phyloP scores from a whole-genome alignment of 2,113 vertebrate species.

The Halcyon malimbica region DNA sequence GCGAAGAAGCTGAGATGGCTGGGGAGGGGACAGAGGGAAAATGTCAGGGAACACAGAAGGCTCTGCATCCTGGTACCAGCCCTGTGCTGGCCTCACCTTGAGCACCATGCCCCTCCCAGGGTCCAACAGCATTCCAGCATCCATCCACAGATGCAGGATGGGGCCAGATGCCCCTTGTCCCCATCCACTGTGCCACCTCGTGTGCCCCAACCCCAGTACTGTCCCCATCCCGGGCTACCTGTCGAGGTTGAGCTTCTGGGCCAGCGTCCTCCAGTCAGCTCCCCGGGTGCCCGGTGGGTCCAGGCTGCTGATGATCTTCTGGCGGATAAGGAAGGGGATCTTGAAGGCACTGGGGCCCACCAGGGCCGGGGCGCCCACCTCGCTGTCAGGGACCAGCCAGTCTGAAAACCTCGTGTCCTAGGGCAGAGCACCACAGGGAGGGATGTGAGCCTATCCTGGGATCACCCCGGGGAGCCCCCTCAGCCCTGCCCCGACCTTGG shows the following conservation, averaged over 20 bases:
- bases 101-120: not conserved
- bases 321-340: conserved; percentile 99
- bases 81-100: not conserved
- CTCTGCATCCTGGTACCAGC: not conserved
- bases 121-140: not conserved
- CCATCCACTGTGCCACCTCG: not conserved
- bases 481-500: conserved; percentile 84
- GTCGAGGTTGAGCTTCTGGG: conserved; percentile 97
- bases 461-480: no score
- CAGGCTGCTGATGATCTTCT: conserved; percentile 99
- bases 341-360: conserved; percentile 99
- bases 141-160: not conserved
- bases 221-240: conserved; percentile 75
- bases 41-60: not conserved
- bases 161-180: not conserved
- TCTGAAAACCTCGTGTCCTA: conserved; percentile 87
- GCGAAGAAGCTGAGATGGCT: conserved; percentile 98
- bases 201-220: not conserved
- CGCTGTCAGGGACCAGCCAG: conserved; percentile 84
- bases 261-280: conserved; percentile 95
- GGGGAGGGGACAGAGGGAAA: not conserved
- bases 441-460: not conserved
- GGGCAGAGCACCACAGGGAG: fast-evolving
- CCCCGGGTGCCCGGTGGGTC: conserved; percentile 89
- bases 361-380: conserved; percentile 90